Evolutionary conservation across 2,113 vertebrate species (phyloP), one percentile per base, ranked within the genome.

Genomic region (Pachycephala philippinensis): DNA sequence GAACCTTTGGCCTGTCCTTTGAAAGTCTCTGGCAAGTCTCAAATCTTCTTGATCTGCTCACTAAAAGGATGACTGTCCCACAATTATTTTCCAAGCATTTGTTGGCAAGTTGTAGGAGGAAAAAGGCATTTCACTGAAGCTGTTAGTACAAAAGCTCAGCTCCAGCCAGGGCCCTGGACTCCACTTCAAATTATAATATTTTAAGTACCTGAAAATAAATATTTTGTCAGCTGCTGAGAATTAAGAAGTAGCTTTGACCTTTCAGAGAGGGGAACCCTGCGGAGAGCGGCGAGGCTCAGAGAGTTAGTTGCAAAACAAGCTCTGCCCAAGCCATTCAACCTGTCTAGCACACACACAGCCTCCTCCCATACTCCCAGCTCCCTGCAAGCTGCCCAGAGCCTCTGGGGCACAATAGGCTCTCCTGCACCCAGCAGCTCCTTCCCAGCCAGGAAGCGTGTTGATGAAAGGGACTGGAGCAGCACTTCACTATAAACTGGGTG

Each of bases 121-220:
- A 93, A 96, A 95, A 95, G 91, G 83, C 89, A 95, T 95, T 95
- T 95, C 84, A 64, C 90, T 95, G 91, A 96, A 89, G 83, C 91
- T 70, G 82, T 95, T 90, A 90, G 95, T 87, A 94, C 85, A 97
- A 97, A 97, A 96, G 91, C 94, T 95, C 91, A 74, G 56, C 87
- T 93, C 84, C 85, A 93, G 95, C 93, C 87, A 95, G 89, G 84
- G 79, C 65, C 87, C 89, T 88, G 92, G 94, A 95, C 89, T 96
- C 95, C 90, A 95, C 94, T 96, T 96, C 93, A 89, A 94, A 97
- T 97, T 97, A 97, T 93, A 94, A 95, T 96, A 96, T 97, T 97
- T 95, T 96, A 97, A 97, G 94, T 95, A 97, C 95, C 92, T 95
- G 93, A 97, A 97, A 97, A 96, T 95, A 96, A 96, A 95, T 97